phyloP scores from a whole-genome alignment of 2,113 vertebrate species.

The Anolis carolinensis region DNA sequence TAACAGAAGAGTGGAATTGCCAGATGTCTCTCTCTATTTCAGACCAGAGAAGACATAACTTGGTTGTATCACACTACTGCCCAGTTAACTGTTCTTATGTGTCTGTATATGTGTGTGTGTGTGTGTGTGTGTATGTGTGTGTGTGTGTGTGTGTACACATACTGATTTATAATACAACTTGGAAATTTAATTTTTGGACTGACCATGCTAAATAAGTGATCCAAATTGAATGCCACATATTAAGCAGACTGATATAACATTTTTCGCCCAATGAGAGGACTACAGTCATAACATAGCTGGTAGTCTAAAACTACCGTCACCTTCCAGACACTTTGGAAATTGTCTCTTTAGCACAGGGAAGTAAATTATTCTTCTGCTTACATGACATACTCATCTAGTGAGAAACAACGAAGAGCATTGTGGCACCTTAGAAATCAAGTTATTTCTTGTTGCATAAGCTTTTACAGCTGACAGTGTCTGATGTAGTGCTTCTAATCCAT shows the following conservation, averaged over 20 bases:
- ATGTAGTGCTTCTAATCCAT: background rate
- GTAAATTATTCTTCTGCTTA: background rate
- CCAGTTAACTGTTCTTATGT: background rate
- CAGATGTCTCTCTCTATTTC: too few species aligned
- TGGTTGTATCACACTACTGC: background rate
- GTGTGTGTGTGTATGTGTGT: background rate
- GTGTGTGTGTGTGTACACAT: background rate
- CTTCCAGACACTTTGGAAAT: background rate
- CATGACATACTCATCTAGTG: background rate
- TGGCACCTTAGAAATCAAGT: background rate
- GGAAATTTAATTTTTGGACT: too few species aligned
- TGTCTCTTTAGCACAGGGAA: background rate
- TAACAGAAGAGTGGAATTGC: background rate
- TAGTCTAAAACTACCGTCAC: background rate
- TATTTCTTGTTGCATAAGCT: background rate
- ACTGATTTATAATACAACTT: background rate
- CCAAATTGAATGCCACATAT: too few species aligned
- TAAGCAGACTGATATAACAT: background rate
- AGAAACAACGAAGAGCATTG: background rate
- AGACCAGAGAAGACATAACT: background rate
- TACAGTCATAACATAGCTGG: background rate
- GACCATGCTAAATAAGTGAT: background rate
- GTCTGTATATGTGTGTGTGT: too few species aligned
- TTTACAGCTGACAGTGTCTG: background rate
- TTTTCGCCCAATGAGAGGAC: background rate